Evolutionary conservation across 2,797 vertebrate species (phyloP), one percentile per base, ranked within the genome.

Genomic region (Clarias fuscus): DNA sequence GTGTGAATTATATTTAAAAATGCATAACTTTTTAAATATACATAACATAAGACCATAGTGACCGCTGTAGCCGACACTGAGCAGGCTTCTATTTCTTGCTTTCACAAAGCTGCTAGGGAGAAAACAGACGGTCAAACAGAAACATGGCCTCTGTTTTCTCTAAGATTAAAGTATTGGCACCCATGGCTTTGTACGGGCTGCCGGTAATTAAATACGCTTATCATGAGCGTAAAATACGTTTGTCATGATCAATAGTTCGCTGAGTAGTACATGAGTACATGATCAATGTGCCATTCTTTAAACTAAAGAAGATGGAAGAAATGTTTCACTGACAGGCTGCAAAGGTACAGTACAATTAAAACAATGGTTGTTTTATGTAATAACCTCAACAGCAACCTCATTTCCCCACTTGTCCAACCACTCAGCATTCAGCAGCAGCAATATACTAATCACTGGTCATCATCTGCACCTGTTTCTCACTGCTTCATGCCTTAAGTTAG

Each of bases 91-190:
- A 17, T 81, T 67, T 81, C 37, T 53, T 30, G 62, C n/a, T 53
- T 40, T 67, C n/a, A 22, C 79, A 43, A 30, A 82, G n/a, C 40
- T 82, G 64, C 17, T 53, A 64, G 64, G 79, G 43, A 53, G 64
- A 30, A 68, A 68, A 68, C 43, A 43, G 80, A 82, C 64, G 80
- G 64, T 64, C 62, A 53, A 68, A 53, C 80, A 68, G 61, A 81
- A 82, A 68, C 53, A 82, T 53, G n/a, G 17, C n/a, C 40, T 68
- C n/a, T 82, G 43, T 82, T 82, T 82, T 53, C 62, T 67, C 17
- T 1, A 48, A 65, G 61, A 81, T 65, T 27, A 82, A 82, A 82
- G 62, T 68, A 82, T 82, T 68, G 80, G 64, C 80, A 68, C 64
- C 64, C 8, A 4, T 82, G n/a, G 77, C 77, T 79, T 62, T 64